Percentiles rank a stretch among this genome's conserved stretches.
phyloP scores from a whole-genome alignment of 2,888 invertebrate species.

The Spodoptera exigua region DNA sequence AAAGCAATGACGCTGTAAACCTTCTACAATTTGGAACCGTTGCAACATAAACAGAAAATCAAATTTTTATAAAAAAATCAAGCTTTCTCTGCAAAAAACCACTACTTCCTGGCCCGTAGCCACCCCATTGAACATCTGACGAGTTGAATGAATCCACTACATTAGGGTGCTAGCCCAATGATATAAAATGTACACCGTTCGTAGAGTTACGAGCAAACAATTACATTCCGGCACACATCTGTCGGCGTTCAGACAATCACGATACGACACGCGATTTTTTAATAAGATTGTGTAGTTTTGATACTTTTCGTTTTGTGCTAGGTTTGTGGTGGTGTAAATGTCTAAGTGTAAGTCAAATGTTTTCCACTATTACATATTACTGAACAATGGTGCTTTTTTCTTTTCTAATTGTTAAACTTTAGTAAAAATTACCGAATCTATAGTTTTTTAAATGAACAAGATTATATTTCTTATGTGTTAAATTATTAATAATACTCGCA shows the following conservation, averaged over 20 bases:
- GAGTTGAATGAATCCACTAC: conserved; percentile 86
- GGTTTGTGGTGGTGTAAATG: too few relatives aligned
- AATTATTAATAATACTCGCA: too few relatives aligned
- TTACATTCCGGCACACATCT: conserved; percentile 89
- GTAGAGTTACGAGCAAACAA: conserved; percentile 84
- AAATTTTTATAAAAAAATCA: conserved; percentile 68
- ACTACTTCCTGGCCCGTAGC: conserved; percentile 75
- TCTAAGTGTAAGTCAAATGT: too few relatives aligned
- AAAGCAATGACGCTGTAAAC: conserved; percentile 1
- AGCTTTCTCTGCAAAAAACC: conserved; percentile 77
- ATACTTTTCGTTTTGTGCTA: conserved; percentile 67
- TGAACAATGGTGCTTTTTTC: too few relatives aligned
- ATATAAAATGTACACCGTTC: conserved; percentile 82
- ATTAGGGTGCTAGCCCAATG: conserved; percentile 77
- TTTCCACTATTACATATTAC: too few relatives aligned
- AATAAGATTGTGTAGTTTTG: conserved; percentile 63
- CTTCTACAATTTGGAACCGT: conserved; percentile 53
- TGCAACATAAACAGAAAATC: conserved; percentile 70
- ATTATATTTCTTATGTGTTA: too few relatives aligned
- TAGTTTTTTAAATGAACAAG: too few relatives aligned
- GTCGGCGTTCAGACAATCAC: conserved; percentile 89
- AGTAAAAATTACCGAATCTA: too few relatives aligned
- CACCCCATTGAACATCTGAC: conserved; percentile 87
- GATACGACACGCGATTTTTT: conserved; percentile 87
- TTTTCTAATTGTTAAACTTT: too few relatives aligned